Evolutionary conservation across 2,888 invertebrate genomes (phyloP), one percentile per base, ranked within the genome.

Genomic region (Mythimna lalbum): DNA sequence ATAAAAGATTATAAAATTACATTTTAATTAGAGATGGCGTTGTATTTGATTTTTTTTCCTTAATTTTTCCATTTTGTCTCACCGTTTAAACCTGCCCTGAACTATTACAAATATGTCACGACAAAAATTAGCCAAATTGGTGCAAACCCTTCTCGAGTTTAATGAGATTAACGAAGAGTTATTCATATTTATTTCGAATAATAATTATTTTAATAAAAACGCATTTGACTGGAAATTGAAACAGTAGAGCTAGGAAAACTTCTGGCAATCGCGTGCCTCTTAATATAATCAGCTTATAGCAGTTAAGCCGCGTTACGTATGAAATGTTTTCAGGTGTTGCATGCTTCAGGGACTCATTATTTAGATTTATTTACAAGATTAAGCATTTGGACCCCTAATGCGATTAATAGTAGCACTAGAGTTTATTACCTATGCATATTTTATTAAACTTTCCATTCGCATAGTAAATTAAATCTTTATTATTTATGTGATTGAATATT

Each of bases 321-420:
- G 78, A 76, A 82, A 77, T 81, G 81, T 82, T 80, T 85, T 77
- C 76, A 78, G 78, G 70, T 78, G 74, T 86, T 80, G 86, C 86
- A 85, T 84, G 87, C 81, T 80, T 55, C 72, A 75, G 65, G 63
- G 71, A 69, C 76, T 87, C 83, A 86, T 87, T 88, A 87, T 76
- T 79, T 62, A 85, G 87, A 88, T 88, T 86, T 82, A 80, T 83
- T 75, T 80, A 63, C 62, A 78, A 85, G 88, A 88, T 88, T 86
- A 83, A 59, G 66, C 78, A 78, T 74, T 71, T 63, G 55, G 60
- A 73, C 56, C 76, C 74, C 57, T 83, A 81, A 83, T 78, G 68
- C 76, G 81, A 84, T 77, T 81, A 85, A 74, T 76, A 74, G 73
- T 74, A 49, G 76, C 72, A 71, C 47, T 76, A 69, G 69, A 68